Evolutionary conservation across 2,888 invertebrate species (phyloP), one percentile per base, ranked within the genome.

Genomic region (Amphimallon solstitiale): DNA sequence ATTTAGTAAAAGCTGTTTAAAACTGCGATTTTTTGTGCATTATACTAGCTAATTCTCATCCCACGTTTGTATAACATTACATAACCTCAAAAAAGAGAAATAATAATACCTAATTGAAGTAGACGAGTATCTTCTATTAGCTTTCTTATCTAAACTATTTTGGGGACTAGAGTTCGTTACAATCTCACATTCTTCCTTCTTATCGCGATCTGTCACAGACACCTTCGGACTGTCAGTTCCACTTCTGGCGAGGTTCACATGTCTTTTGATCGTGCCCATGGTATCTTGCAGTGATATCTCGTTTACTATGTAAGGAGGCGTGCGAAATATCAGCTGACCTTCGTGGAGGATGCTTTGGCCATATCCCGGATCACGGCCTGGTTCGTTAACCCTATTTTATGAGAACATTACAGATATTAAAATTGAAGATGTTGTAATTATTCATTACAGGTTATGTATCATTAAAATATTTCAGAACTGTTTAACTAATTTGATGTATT

Each of bases 271-370:
- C 6, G 64, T 64, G 14, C 61, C 63, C 49, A 51, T 46, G 1
- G 86, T 85, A 54, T 93, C 93, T 79, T 92, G 91, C 3, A 93
- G 81, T 7, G 90, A 89, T 2, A 94, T 91, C 73, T 92, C 89
- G 74, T 92, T 87, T 40, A 90, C 86, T 72, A 92, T 92, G 76
- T 95, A 95, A 0, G 95, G 95, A 0, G 94, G 93, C 0, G 95
- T 94, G 73, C 95, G 93, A 80, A 97, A 96, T 48, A 97, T 92
- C 6, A 97, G 84, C 79, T 94, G 91, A 29, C 91, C 90, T 64
- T 92, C 88, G 78, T 96, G 94, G 17, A 98, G 83, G 74, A 98
- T 89, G 78, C 97, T 97, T 82, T 98, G 97, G 0, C 97, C 97
- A 78, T 94, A 98, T 0, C 96, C 97, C 74, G 90, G 93, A 78